Base-by-base conservation (phyloP, 1,140 invertebrate genomes). In the Drosophila pseudoobscura region DNA sequence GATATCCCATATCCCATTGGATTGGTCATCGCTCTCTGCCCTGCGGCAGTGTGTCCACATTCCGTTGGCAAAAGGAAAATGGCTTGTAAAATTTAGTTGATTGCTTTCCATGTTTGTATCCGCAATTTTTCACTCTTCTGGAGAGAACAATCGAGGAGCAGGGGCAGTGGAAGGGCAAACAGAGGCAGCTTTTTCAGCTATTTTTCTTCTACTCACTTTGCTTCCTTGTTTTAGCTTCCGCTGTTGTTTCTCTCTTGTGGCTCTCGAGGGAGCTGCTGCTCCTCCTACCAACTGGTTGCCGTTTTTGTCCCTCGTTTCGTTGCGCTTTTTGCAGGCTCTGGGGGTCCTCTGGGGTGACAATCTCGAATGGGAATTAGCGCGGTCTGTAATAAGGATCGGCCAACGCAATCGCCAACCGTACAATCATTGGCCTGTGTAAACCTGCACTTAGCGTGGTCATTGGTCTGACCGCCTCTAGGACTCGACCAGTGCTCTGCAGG, bases 361-460 rank as follows among this genome's bases (percentile, higher is more conserved):
- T 88, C 75, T 79, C 75, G 74, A 88, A 75, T 73, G 78, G 83
- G 83, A 88, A 88, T 88, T 88, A 88, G 83, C 83, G 83, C 64
- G 79, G 83, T 88, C 72, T 88, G 75, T 88, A 88, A 88, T 88
- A 88, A 88, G 78, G 83, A 88, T 88, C 83, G 78, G 50, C 56
- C 78, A 65, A 71, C 74, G 57, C 75, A 74, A 74, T 87, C 66
- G 78, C 66, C 78, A 11, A 35, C 78, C 72, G 75, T 64, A 88
- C 85, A 88, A 88, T 88, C 83, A 88, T 88, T 88, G 83, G 83
- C 78, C 83, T 88, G 78, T 88, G 83, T 88, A 88, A 88, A 88
- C 83, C 83, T 82, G 83, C 83, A 88, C 83, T 88, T 88, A 88
- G 75, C 72, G 78, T 83, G 83, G 78, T 88, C 83, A 88, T 88